Base-by-base conservation (phyloP, 2,113 vertebrate genomes). In the Hymenochirus boettgeri region DNA sequence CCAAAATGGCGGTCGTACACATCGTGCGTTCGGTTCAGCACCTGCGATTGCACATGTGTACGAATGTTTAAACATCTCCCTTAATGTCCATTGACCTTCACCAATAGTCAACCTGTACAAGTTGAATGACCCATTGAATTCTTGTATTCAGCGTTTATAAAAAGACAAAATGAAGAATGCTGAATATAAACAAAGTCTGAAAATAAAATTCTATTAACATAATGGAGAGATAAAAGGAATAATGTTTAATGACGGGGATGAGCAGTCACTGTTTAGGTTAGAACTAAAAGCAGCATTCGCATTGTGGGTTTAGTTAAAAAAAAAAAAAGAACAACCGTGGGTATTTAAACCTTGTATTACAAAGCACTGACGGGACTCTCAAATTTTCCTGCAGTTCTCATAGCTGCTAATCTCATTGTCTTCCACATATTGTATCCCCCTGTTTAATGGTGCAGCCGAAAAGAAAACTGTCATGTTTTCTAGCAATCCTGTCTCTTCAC, bases 251-350 rank as follows among this genome's bases (percentile, higher is more conserved):
- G 39, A 42, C 11, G 7, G 15, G 12, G 39, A 12, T 6, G 6
- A 15, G 33, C 33, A 10, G 29, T 5, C 4, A 4, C 29, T 31
- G 10, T 35, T 35, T 35, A 31, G 10, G 33, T 13, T 13, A 35
- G 10, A 35, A 13, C 33, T 35, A 13, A 7, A 12, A 35, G 33
- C 33, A 12, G 33, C 15, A 35, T 35, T 35, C 15, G 39, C 39
- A 42, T 13, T 6, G 13, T 42, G 2, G 39, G 13, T 42, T 42
- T n/a, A 42, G 6, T n/a, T 13, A 6, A 31, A 31, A 31, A 31
- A 31, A 31, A 31, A 48, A 25, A 7, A 17, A 52, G 29, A 21
- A 18, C 78, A 77, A 83, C 75, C 69, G 69, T 85, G 77, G 73
- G 76, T 54, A 60, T 83, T n/a, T n/a, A n/a, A n/a, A n/a, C n/a